phyloP scores from a whole-genome alignment of 2,113 vertebrate species.

The Pygathrix nemaeus region DNA sequence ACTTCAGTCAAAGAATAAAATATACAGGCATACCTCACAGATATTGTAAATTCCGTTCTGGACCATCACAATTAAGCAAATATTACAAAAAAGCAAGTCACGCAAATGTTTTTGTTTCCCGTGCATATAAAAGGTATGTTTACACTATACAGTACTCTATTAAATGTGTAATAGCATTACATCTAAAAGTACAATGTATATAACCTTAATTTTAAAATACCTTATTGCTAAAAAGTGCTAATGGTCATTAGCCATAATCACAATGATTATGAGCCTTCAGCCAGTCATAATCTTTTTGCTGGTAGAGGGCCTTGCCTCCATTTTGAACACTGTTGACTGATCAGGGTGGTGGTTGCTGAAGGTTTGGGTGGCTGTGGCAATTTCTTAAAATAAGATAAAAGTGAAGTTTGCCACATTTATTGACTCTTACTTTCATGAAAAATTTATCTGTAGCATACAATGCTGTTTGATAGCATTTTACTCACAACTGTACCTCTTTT shows the following conservation, averaged over 20 bases:
- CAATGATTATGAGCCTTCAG: neutral
- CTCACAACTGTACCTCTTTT: neutral
- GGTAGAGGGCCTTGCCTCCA: neutral
- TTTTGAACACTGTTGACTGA: neutral
- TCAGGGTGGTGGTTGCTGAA: neutral
- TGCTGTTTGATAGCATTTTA: neutral
- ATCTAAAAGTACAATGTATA: neutral
- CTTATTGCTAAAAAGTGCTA: neutral
- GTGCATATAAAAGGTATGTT: neutral
- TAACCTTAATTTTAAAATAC: neutral
- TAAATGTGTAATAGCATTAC: neutral
- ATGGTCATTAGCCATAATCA: neutral
- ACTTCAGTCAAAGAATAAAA: neutral
- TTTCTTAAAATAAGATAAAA: neutral
- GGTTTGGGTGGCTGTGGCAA: neutral
- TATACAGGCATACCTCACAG: neutral
- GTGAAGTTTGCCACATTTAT: neutral
- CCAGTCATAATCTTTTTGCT: neutral
- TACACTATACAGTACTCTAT: neutral
- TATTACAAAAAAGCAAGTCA: neutral
- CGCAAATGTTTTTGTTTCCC: neutral
- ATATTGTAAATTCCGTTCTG: neutral
- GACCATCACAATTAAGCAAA: neutral
- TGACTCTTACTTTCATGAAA: neutral
- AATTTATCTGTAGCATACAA: neutral